Percentiles rank a stretch among this genome's conserved stretches.
Evolutionary conservation across 2,113 vertebrate species (phyloP).

Genomic region (Thalassarche chlororhynchos): DNA sequence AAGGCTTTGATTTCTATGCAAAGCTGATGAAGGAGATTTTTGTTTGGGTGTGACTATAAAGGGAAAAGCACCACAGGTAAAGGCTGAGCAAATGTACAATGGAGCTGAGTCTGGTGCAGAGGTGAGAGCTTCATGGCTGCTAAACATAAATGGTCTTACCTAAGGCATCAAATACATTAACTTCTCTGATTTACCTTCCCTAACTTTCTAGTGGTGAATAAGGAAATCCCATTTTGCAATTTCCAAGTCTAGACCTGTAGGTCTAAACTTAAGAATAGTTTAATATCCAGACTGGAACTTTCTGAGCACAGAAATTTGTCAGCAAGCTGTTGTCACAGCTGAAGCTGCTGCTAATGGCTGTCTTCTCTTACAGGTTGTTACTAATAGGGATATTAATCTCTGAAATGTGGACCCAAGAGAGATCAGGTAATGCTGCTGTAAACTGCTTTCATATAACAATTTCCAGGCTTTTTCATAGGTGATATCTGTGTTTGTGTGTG

Average conservation of each 20-base stretch:
- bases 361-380: background rate
- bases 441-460: accelerated
- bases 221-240: background rate
- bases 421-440: background rate
- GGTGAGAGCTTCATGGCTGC: background rate
- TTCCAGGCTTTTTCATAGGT: background rate
- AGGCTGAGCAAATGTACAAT: background rate
- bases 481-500: background rate
- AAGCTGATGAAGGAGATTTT: accelerated
- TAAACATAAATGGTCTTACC: accelerated
- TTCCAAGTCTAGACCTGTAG: accelerated
- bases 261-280: background rate
- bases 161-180: no score
- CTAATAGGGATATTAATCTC: background rate
- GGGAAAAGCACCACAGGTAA: accelerated
- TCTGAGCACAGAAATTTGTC: background rate
- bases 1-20: accelerated
- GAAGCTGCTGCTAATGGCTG: background rate
- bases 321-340: background rate
- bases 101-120: background rate
- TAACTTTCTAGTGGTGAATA: background rate
- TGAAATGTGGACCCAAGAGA: background rate
- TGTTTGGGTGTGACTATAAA: background rate
- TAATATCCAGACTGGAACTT: background rate
- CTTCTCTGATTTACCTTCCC: accelerated